Evolutionary conservation across 1,140 invertebrate genomes (phyloP).

Genomic region (Belonocnema kinseyi): DNA sequence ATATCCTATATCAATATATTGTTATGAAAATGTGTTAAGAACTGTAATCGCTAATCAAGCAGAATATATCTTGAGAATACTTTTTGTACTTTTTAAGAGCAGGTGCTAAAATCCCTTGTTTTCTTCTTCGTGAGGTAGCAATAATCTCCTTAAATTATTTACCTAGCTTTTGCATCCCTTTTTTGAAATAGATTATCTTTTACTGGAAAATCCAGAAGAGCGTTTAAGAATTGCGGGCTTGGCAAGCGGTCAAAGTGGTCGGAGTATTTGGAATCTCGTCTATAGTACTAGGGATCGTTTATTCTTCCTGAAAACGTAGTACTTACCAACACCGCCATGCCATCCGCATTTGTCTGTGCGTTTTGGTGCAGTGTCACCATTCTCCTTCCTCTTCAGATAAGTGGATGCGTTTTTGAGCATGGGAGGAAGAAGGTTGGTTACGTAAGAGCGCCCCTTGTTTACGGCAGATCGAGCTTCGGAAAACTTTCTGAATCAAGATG

Average conservation of each 20-base stretch:
- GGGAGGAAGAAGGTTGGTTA: neutral
- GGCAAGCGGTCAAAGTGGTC: constrained; percentile 26
- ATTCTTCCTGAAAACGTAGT: constrained; percentile 25
- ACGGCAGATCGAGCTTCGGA: constrained; percentile 17
- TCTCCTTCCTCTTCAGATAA: constrained; percentile 16
- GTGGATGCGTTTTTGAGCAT: constrained; percentile 17
- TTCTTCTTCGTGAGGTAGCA: neutral
- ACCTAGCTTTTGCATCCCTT: neutral
- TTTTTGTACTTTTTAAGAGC: neutral
- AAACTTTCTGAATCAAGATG: constrained; percentile 11
- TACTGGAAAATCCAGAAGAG: constrained; percentile 4
- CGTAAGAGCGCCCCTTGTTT: constrained; percentile 24
- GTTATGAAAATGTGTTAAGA: no score
- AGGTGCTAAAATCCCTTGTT: neutral
- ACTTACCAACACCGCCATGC: neutral
- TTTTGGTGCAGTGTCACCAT: constrained; percentile 21
- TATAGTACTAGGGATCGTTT: constrained; percentile 2
- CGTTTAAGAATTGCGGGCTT: constrained; percentile 28
- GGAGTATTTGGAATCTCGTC: constrained; percentile 2
- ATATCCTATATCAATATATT: no score
- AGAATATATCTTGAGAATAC: neutral
- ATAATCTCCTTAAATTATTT: constrained; percentile 16
- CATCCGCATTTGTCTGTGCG: constrained; percentile 1
- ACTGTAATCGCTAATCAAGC: no score
- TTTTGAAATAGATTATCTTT: constrained; percentile 21